Base-by-base conservation (phyloP, 2,888 invertebrate genomes). In the Branchellion lobata region DNA sequence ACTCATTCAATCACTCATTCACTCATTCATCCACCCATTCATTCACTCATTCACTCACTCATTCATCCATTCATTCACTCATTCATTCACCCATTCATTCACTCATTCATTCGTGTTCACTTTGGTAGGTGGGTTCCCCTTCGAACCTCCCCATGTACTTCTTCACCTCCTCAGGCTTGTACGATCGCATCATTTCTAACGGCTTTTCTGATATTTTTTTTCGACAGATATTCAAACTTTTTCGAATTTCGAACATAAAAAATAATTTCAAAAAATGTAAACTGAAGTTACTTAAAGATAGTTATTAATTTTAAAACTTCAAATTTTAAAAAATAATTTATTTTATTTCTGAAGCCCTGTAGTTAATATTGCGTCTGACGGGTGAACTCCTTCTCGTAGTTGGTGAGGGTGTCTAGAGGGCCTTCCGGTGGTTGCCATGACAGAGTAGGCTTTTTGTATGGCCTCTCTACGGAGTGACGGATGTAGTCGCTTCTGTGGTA, bases 101-200 rank as follows among this genome's bases (percentile, higher is more conserved):
- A n/a, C n/a, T n/a, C n/a, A n/a, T n/a, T n/a, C 24, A 33, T 61
- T 24, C 51, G 27, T 69, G 78, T 85, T 85, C 84, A 87, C 87
- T 80, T 84, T 82, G 85, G 80, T 87, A 87, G 14, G 87, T 87
- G 36, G 87, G 87, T 81, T 86, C 86, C 14, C 87, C 87, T 79
- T 86, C 85, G 84, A 87, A 87, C 81, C 83, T 85, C 29, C 85
- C 86, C 14, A 84, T 82, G 3, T 83, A 74, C 74, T 83, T 83
- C 71, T 84, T 82, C 51, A 82, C 82, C 2, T 83, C 84, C 31
- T 86, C 85, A 76, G 84, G 85, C 81, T 84, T 85, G 27, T 85
- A 84, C 27, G 86, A 82, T 78, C 82, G 83, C 1, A 85, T 84
- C 78, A 84, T 84, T 18, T 84, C 81, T n/a, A 81, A 53, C 31